phyloP scores from a whole-genome alignment of 2,797 vertebrate species.

The Hoplostethus mediterraneus region DNA sequence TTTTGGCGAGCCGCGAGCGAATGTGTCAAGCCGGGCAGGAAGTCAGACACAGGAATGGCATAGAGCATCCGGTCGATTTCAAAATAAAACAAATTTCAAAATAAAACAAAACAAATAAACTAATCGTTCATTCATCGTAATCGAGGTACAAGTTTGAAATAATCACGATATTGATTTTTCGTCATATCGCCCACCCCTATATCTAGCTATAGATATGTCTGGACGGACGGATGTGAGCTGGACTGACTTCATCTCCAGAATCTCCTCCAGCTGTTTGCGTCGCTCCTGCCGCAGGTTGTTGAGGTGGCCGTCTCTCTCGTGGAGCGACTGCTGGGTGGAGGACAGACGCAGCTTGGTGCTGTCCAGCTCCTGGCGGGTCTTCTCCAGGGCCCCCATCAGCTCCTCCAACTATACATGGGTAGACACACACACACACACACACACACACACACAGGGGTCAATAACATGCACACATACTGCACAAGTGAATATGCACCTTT shows the following conservation, averaged over 20 bases:
- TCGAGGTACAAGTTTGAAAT: no score
- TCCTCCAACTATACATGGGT: constrained; percentile 90
- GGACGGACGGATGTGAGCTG: neutral
- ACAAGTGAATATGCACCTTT: neutral
- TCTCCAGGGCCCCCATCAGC: constrained; percentile 93
- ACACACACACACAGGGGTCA: constrained; percentile 4
- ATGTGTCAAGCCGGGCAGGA: no score
- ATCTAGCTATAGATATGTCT: neutral
- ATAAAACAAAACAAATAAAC: no score
- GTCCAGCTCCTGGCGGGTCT: constrained; percentile 94
- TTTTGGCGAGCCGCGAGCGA: no score
- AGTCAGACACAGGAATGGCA: no score
- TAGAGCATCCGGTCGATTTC: no score
- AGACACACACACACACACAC: constrained; percentile 26
- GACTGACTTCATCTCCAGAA: constrained; percentile 98
- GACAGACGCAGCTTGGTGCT: constrained; percentile 92
- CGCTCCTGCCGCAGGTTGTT: constrained; percentile 90
- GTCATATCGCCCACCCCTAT: no score
- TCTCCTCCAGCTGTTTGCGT: constrained; percentile 95
- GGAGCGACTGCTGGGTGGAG: constrained; percentile 93
- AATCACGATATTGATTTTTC: no score
- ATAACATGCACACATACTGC: neutral
- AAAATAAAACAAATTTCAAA: no score
- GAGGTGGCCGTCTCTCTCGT: constrained; percentile 92
- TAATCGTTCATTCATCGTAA: no score